phyloP scores from a whole-genome alignment of 2,113 vertebrate genomes.

The Zingel zingel region DNA sequence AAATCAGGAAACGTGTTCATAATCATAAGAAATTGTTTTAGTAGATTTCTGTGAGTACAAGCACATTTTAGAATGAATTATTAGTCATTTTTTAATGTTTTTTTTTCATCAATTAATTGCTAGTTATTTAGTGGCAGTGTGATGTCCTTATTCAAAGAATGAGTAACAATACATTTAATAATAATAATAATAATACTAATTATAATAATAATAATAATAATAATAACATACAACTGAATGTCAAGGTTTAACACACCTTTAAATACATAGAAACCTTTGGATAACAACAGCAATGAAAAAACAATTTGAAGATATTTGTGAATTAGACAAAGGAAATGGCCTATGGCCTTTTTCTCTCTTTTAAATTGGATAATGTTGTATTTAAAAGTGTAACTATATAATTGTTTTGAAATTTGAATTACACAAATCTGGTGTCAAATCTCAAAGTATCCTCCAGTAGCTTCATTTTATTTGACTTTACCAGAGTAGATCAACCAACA shows the following conservation, averaged over 20 bases:
- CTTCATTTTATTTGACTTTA: conserved; percentile 14
- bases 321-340: conserved; percentile 5
- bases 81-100: background rate
- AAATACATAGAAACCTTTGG: background rate
- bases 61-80: background rate
- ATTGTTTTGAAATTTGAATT: conserved; percentile 16
- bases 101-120: background rate
- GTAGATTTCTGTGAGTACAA: background rate
- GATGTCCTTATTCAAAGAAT: conserved; percentile 5
- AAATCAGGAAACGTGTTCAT: background rate
- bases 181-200: too few relatives aligned
- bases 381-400: conserved; percentile 4
- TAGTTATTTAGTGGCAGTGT: background rate
- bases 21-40: conserved; percentile 6
- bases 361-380: background rate
- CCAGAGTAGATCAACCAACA: background rate
- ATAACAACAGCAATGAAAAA: background rate
- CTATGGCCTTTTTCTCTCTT: background rate
- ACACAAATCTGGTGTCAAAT: conserved; percentile 3
- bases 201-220: too few relatives aligned
- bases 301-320: background rate
- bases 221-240: background rate
- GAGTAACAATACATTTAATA: too few relatives aligned
- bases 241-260: background rate
- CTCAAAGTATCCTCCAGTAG: background rate